phyloP scores from a whole-genome alignment of 2,113 vertebrate genomes.

The Fulmarus glacialis region DNA sequence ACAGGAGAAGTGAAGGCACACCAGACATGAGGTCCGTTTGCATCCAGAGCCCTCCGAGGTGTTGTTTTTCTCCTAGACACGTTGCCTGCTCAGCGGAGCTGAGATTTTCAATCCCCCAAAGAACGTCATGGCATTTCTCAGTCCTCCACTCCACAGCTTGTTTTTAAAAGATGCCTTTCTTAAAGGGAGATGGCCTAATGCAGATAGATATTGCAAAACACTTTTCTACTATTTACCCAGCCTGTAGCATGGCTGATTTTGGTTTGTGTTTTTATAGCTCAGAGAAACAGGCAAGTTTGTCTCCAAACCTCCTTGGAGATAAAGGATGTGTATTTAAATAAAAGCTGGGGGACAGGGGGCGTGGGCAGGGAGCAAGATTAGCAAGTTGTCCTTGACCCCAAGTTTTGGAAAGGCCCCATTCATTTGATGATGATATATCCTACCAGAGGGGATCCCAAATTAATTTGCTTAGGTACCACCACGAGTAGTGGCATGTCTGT shows the following conservation, averaged over 20 bases:
- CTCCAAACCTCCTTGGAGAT: too few relatives aligned
- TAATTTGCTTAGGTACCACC: not conserved
- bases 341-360: not conserved
- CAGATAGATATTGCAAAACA: not conserved
- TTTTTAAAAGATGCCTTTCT: not conserved
- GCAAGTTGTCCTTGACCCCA: not conserved
- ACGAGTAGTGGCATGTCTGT: not conserved
- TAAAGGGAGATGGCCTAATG: not conserved
- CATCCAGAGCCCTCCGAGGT: not conserved
- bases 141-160: not conserved
- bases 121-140: not conserved
- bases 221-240: not conserved
- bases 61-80: not conserved
- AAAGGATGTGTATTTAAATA: not conserved
- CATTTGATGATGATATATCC: not conserved
- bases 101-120: not conserved
- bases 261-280: not conserved
- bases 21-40: not conserved
- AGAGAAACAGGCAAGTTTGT: not conserved
- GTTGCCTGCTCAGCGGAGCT: not conserved
- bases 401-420: not conserved
- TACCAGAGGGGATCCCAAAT: not conserved
- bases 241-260: not conserved
- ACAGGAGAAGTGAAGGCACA: not conserved
- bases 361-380: not conserved